Evolutionary conservation across 2,888 invertebrate genomes (phyloP).

Genomic region (Proisotoma minuta): DNA sequence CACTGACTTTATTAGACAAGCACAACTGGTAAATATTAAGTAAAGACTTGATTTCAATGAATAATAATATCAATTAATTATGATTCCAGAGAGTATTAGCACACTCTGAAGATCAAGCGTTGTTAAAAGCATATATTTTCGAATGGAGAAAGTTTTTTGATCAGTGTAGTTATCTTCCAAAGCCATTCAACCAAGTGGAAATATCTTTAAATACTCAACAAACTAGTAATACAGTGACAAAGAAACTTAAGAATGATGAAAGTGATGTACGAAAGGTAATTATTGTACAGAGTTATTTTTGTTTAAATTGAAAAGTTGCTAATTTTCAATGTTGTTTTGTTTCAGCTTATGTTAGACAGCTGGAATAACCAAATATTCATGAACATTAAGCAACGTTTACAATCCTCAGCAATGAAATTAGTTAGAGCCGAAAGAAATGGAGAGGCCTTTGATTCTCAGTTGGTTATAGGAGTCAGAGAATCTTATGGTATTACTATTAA

Average conservation of each 20-base stretch:
- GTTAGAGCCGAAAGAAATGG: conserved; percentile 96
- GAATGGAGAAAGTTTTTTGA: conserved; percentile 99
- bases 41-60: background rate
- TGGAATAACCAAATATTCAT: conserved; percentile 98
- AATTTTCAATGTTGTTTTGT: conserved; percentile 15
- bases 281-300: background rate
- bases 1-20: conserved; percentile 87
- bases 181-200: conserved; percentile 90
- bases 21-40: conserved; percentile 50
- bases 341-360: conserved; percentile 90
- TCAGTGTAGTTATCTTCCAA: conserved; percentile 93
- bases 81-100: conserved; percentile 67
- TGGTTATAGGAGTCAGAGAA: conserved; percentile 96
- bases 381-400: conserved; percentile 86
- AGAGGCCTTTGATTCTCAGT: conserved; percentile 93
- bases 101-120: conserved; percentile 88
- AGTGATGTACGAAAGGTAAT: conserved; percentile 76
- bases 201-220: conserved; percentile 62
- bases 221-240: conserved; percentile 59
- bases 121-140: conserved; percentile 91
- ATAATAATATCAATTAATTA: background rate
- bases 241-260: conserved; percentile 68
- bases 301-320: background rate
- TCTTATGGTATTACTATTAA: conserved; percentile 71
- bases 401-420: conserved; percentile 95